Base-by-base conservation (phyloP, 2,113 vertebrate species). In the Mirza zaza region DNA sequence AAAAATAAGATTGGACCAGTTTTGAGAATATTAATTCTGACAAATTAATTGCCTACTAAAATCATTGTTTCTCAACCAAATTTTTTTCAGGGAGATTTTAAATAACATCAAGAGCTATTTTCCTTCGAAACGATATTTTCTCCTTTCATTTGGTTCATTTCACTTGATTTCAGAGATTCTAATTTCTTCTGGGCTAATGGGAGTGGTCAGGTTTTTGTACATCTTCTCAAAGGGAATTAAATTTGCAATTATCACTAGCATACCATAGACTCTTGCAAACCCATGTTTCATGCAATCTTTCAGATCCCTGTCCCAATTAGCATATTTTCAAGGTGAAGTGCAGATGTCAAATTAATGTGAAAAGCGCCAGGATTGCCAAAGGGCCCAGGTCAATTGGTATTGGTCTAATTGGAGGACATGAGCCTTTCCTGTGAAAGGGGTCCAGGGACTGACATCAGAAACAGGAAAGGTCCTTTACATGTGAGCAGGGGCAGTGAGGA, bases 281-380 rank as follows among this genome's bases (percentile, higher is more conserved):
- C 93, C 12, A 4, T 94, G 94, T 97, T 96, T 96, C 34, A 0
- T 68, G 61, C 76, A 89, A 36, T 75, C 84, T 97, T 96, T 96
- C 92, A 97, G 96, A 95, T 98, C 97, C 96, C 93, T 96, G 61
- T n/a, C 77, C 90, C 93, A 97, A 98, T 98, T 97, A 97, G 90
- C 97, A 97, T 98, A 96, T 97, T 92, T 98, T 98, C 97, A 97
- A 98, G 97, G 97, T 98, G 96, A 98, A 97, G 90, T 90, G 90
- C 90, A 96, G 81, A 97, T 95, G 95, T 97, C 95, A 97, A 97
- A 98, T 95, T 92, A 97, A 90, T 70, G 87, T 95, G 75, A 86
- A 97, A 97, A 85, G 92, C 48, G 34, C 61, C 76, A 71, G 55
- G 65, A 98, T 85, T 92, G 93, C 94, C 50, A 1, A 97, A 89